Evolutionary conservation across 2,797 vertebrate genomes (phyloP), one percentile per base, ranked within the genome.

Genomic region (Oophaga sylvatica): DNA sequence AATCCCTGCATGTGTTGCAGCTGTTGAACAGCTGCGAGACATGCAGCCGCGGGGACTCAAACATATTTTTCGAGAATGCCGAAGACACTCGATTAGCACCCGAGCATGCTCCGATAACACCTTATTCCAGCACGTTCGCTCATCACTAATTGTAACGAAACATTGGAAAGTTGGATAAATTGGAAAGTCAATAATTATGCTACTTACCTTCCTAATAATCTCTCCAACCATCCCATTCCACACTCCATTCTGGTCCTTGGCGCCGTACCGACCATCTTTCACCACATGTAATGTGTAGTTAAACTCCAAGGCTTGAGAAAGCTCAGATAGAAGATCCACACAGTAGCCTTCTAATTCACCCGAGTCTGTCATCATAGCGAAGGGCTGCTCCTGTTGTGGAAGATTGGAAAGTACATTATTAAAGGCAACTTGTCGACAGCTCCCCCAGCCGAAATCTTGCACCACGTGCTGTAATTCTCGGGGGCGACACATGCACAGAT

Each of bases 221-320:
- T 97, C 97, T 7, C 97, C 97, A 15, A 98, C 94, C 96, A 98
- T 97, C 26, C 97, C 97, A 0, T 94, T 96, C 97, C 97, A 98
- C 92, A 92, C 95, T 17, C 96, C 96, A 0, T 59, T 93, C 20
- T 96, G 91, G 0, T 96, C 92, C 88, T 95, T 75, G 0, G 94
- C 84, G 0, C 97, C 97, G 0, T 97, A 98, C 0, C 90, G 92
- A 13, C 94, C 90, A 0, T 98, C 97, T 41, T 95, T 96, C 87
- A 97, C 97, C 89, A 97, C 92, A 59, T 94, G 94, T 56, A 97
- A 93, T 41, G 90, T 95, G 91, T 96, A 97, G 87, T 92, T 95
- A 92, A 98, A 97, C 91, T 94, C 95, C 59, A 97, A 80, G 90
- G 95, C 96, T 3, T 94, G 94, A 12, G 96, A 93, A 0, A 97